Percentiles rank a stretch among this genome's conserved stretches.
These are phyloP conservation scores for Daktulosphaira vitifoliae DNA, from an alignment of 1,140 invertebrate genomes.

Conservation along the genomic window DNA sequence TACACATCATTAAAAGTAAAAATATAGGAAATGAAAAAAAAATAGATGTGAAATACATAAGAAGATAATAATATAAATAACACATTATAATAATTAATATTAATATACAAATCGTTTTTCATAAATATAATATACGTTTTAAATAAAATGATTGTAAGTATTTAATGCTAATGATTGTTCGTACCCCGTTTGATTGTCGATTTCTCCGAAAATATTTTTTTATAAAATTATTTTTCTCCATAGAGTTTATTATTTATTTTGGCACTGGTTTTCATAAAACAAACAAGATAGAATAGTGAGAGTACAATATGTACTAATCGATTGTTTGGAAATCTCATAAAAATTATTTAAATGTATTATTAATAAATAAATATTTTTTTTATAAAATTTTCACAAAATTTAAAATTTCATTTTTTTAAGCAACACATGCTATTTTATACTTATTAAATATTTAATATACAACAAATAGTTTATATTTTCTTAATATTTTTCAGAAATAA, in stretches of 20 bases:
- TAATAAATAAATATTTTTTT: no score
- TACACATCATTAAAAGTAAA: background rate
- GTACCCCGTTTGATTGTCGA: slow-evolving; percentile 28
- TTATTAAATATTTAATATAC: no score
- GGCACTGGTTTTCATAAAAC: background rate
- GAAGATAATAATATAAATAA: background rate
- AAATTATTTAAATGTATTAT: background rate
- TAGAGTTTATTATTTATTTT: background rate
- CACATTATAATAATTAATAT: background rate
- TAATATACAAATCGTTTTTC: background rate
- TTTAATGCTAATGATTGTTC: slow-evolving; percentile 24
- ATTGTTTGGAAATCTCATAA: background rate
- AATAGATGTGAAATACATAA: background rate
- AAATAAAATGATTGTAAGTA: background rate
- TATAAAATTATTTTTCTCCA: background rate
- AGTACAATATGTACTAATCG: background rate
- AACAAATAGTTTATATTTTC: no score
- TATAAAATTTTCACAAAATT: no score
- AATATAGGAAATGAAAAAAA: background rate
- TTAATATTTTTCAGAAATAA: no score
- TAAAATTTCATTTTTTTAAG: no score
- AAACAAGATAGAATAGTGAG: background rate
- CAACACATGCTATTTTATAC: no score
- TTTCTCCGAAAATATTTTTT: background rate
- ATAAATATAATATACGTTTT: background rate